phyloP scores from a whole-genome alignment of 2,888 invertebrate species.

The Norana najaformis region DNA sequence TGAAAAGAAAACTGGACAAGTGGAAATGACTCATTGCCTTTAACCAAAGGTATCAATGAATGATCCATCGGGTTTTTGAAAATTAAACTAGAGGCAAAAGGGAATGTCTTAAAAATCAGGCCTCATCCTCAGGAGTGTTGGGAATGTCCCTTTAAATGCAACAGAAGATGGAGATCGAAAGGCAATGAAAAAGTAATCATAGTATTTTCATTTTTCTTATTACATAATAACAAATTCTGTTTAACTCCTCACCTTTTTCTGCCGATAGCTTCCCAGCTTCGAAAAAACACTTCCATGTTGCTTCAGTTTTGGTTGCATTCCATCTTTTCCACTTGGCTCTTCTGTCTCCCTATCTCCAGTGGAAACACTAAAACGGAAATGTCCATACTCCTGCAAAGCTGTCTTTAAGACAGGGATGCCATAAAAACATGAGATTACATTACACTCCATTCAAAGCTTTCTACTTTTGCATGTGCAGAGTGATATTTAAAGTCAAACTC shows the following conservation, averaged over 20 bases:
- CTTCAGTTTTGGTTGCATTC: not conserved
- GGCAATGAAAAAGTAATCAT: too few relatives aligned
- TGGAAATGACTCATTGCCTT: not conserved
- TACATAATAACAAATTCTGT: not conserved
- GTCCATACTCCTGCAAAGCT: too few relatives aligned
- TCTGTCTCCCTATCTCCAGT: not conserved
- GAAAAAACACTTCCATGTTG: slow-evolving; percentile 50
- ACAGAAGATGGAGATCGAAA: too few relatives aligned
- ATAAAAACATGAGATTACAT: not conserved
- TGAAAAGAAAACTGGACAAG: not conserved
- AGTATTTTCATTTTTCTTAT: too few relatives aligned
- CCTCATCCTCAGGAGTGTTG: too few relatives aligned
- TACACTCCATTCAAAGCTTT: not conserved
- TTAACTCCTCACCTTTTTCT: slow-evolving; percentile 47
- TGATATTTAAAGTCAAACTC: not conserved
- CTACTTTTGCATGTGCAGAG: not conserved
- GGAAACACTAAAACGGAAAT: not conserved
- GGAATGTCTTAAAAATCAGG: too few relatives aligned
- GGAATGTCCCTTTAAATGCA: too few relatives aligned
- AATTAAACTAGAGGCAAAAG: too few relatives aligned
- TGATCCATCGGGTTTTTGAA: too few relatives aligned
- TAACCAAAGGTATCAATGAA: too few relatives aligned
- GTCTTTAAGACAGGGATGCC: not conserved
- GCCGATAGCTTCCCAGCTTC: slow-evolving; percentile 55
- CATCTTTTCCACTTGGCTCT: not conserved